A percentile compares a stretch with the other conserved stretches of the same genome.
These are phyloP conservation scores for Magallana angulata DNA, from an alignment of 1,140 invertebrate genomes.

Conservation along the genomic window DNA sequence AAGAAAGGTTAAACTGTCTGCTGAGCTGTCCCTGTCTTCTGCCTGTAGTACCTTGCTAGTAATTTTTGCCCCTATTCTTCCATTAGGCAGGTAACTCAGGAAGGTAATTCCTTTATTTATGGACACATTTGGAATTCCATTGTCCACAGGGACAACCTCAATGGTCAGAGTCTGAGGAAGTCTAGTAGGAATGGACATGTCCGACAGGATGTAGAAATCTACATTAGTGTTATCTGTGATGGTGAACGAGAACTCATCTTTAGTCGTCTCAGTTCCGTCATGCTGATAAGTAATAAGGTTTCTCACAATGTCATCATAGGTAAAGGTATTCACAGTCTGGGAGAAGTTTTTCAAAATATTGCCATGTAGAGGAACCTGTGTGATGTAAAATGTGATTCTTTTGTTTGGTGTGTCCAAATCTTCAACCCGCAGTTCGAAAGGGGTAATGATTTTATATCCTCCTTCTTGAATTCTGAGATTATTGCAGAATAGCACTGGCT, in stretches of 20 bases:
- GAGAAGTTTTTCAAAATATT: conserved; percentile 74
- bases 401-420: conserved; percentile 78
- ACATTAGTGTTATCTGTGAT: conserved; percentile 78
- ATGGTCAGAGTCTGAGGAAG: conserved; percentile 76
- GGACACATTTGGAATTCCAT: conserved; percentile 74
- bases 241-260: conserved; percentile 78
- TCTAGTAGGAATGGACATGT: conserved; percentile 68
- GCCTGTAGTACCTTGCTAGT: conserved; percentile 70
- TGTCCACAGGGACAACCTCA: conserved; percentile 78
- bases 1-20: conserved; percentile 69
- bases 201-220: conserved; percentile 77
- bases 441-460: conserved; percentile 76
- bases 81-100: conserved; percentile 64
- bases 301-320: conserved; percentile 74
- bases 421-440: conserved; percentile 79
- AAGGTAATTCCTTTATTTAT: conserved; percentile 74
- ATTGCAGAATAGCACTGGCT: conserved; percentile 77
- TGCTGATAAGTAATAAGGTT: conserved; percentile 79
- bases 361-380: conserved; percentile 77
- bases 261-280: conserved; percentile 78
- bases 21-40: conserved; percentile 77
- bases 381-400: conserved; percentile 75
- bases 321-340: conserved; percentile 73
- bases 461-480: conserved; percentile 77
- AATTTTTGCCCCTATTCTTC: conserved; percentile 71